Percentiles rank a stretch among this genome's conserved stretches.
Evolutionary conservation across 2,113 vertebrate genomes (phyloP).

Genomic region (Platanista minor): DNA sequence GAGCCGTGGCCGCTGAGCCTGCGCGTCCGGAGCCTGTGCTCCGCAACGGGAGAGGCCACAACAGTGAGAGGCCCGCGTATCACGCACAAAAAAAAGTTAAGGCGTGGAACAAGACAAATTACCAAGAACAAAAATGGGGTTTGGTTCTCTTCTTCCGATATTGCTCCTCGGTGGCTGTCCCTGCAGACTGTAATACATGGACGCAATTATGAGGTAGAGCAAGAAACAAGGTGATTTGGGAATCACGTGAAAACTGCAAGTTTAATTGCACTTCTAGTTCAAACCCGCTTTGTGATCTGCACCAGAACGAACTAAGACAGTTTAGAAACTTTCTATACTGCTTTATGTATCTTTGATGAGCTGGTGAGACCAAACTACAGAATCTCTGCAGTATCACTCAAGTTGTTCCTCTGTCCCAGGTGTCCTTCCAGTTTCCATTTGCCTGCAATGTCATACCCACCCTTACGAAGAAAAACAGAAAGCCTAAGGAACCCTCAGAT

Average conservation of each 20-base stretch:
- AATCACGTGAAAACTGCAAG: neutral
- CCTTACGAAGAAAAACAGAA: neutral
- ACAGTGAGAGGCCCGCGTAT: too few species aligned
- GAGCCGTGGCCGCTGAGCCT: too few species aligned
- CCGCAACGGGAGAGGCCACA: too few species aligned
- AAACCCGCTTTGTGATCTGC: neutral
- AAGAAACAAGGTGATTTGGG: neutral
- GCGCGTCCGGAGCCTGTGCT: too few species aligned
- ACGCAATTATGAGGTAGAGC: neutral
- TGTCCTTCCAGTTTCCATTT: neutral
- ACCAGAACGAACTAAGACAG: neutral
- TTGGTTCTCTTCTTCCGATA: neutral
- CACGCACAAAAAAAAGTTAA: too few species aligned
- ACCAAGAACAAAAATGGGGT: neutral
- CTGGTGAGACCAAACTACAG: neutral
- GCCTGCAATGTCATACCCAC: neutral
- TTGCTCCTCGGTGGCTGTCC: neutral
- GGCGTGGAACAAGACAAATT: neutral
- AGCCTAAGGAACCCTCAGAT: neutral
- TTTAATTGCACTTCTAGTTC: neutral
- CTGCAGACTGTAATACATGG: neutral
- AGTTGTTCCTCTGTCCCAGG: neutral
- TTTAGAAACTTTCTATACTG: neutral
- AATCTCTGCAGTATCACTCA: neutral
- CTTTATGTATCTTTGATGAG: neutral